phyloP scores from a whole-genome alignment of 2,113 vertebrate genomes.

The Xiphophorus hellerii region DNA sequence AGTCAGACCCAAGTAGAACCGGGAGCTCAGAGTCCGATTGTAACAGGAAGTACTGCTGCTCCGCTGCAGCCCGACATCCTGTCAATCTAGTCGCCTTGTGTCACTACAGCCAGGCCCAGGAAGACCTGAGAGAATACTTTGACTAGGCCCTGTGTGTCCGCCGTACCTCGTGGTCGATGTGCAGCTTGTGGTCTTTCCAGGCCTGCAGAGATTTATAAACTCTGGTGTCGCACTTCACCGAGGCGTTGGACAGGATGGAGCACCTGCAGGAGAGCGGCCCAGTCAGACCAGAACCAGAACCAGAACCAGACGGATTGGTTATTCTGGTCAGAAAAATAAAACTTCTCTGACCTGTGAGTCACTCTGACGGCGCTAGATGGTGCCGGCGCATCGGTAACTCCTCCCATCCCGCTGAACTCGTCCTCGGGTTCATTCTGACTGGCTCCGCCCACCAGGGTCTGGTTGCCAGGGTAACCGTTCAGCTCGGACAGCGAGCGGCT shows the following conservation, averaged over 20 bases:
- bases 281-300: background rate
- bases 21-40: too few species aligned
- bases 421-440: constrained; percentile 78
- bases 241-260: constrained; percentile 90
- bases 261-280: constrained; percentile 80
- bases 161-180: constrained; percentile 92
- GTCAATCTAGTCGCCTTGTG: too few species aligned
- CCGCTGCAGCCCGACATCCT: too few species aligned
- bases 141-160: too few species aligned
- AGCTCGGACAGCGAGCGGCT: constrained; percentile 77
- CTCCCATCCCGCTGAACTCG: constrained; percentile 89
- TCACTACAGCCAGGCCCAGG: too few species aligned
- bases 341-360: constrained; percentile 84
- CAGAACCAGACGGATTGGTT: background rate
- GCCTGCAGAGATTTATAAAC: constrained; percentile 93
- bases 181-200: constrained; percentile 98
- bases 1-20: too few species aligned
- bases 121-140: too few species aligned
- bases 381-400: constrained; percentile 68
- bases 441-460: constrained; percentile 63
- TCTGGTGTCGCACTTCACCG: constrained; percentile 89
- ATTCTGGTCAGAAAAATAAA: background rate
- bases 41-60: too few species aligned
- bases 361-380: constrained; percentile 89
- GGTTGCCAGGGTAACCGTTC: constrained; percentile 74